These are phyloP conservation scores for Odontomachus brunneus DNA, from an alignment of 1,140 invertebrate genomes.

Conservation along the genomic window DNA sequence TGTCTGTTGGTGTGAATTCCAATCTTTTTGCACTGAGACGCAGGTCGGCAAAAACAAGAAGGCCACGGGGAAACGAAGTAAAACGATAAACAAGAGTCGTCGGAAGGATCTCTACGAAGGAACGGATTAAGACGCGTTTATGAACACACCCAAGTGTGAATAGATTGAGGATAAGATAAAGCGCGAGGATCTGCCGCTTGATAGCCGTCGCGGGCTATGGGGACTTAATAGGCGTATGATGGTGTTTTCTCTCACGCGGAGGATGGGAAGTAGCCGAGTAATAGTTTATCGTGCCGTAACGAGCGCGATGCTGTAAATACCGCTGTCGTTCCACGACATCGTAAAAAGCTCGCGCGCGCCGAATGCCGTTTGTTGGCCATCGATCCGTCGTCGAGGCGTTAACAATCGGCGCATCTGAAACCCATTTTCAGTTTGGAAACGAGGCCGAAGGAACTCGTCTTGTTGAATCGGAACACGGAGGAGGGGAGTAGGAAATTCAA, in stretches of 20 bases:
- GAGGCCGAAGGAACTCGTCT: slow-evolving; percentile 19
- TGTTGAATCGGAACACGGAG: slow-evolving; percentile 8
- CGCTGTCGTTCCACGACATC: slow-evolving; percentile 15
- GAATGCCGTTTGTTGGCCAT: slow-evolving; percentile 1
- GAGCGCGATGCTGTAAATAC: slow-evolving; percentile 11
- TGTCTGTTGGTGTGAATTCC: slow-evolving; percentile 58
- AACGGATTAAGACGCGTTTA: background rate
- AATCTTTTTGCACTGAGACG: slow-evolving; percentile 61
- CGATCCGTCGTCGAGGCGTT: slow-evolving; percentile 37
- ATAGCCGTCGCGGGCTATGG: background rate
- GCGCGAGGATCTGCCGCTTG: background rate
- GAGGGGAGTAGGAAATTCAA: slow-evolving; percentile 65
- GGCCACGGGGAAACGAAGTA: too few species aligned
- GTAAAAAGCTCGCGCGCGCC: slow-evolving; percentile 44
- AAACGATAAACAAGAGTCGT: too few species aligned
- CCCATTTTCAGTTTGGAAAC: slow-evolving; percentile 61
- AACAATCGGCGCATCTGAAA: slow-evolving; percentile 68
- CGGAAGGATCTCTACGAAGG: too few species aligned
- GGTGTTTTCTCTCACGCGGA: background rate
- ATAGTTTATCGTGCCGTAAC: slow-evolving; percentile 19
- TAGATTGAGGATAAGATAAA: slow-evolving; percentile 8
- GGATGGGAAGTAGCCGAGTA: background rate
- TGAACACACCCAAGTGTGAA: background rate
- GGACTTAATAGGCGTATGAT: slow-evolving; percentile 26
- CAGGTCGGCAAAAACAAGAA: slow-evolving; percentile 28